Conservation (phyloP, 2,113 vertebrate genomes). For the Pseudopipra pipra region DNA sequence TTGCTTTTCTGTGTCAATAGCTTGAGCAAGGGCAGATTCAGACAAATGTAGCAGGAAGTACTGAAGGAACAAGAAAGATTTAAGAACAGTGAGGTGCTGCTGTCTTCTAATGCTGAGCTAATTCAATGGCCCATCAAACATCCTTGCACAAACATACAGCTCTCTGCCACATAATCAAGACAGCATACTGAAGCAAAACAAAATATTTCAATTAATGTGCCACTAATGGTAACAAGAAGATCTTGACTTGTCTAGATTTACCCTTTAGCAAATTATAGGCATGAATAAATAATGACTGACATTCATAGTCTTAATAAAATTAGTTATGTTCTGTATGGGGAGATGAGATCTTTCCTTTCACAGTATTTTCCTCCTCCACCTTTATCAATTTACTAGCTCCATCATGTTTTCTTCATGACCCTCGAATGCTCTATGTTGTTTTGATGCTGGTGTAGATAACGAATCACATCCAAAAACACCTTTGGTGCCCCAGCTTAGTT, state of each 20-base stretch:
- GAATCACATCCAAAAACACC: not conserved
- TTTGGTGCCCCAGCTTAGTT: not conserved
- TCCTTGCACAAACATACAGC: not conserved
- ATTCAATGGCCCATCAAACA: not conserved
- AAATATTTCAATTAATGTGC: not conserved
- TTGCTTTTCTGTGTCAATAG: conserved; percentile 21
- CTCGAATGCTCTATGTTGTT: not conserved
- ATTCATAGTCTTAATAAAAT: not conserved
- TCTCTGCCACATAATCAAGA: not conserved
- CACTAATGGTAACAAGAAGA: not conserved
- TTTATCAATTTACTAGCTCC: not conserved
- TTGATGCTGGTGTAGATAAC: not conserved
- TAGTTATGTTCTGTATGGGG: not conserved
- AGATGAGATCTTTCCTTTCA: not conserved
- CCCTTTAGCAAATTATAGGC: not conserved
- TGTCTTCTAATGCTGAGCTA: conserved; percentile 13
- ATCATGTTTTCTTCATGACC: not conserved
- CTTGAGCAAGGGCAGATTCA: not conserved
- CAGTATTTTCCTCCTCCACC: not conserved
- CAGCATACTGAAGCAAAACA: not conserved
- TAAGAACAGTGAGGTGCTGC: not conserved
- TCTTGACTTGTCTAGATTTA: not conserved
- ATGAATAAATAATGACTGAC: conserved; percentile 15
- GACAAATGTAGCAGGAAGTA: not conserved
- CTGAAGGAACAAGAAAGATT: not conserved